Base-by-base conservation (phyloP, 2,888 invertebrate genomes). In the Leucoptera coffeella region DNA sequence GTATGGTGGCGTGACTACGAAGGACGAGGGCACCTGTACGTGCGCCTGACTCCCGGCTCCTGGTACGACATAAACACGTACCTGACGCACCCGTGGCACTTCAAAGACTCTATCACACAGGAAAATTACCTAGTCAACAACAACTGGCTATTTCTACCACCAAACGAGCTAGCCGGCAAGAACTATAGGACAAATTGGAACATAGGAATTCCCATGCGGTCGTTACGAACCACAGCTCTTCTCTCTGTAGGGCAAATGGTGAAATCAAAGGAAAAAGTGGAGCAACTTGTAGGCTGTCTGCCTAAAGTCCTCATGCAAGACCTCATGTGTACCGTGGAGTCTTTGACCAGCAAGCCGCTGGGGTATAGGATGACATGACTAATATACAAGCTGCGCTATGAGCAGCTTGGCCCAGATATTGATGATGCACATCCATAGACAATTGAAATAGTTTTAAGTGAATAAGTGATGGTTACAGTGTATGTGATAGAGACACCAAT, bases 51-150 rank as follows among this genome's bases (percentile, higher is more conserved):
- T 1, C 71, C 78, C 0, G 56, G 57, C 1, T 59, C 67, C 4
- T 73, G 52, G 39, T 60, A 76, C 27, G 79, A 83, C 40, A 73
- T 88, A 1, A 82, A 85, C 39, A 85, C 91, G 0, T 92, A 69
- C 47, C 77, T 80, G 9, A 80, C 82, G 0, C 91, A 92, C 57
- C 86, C 87, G 0, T 92, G 91, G 90, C 78, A 89, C 33, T 90
- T 88, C 43, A 64, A 80, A 2, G 87, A 89, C 46, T 55, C 73
- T 1, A 52, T 69, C 1, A 85, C 85, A 0, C 76, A 76, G 25
- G 86, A 87, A 40, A 69, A 75, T 20, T 67, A 47, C 50, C 71
- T 75, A 6, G 74, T 82, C 1, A 73, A 73, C 32, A 58, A 76
- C 40, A 49, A 62, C 35, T 35, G 50, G 27, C 47, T 75, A 25